A percentile compares a stretch with the other conserved stretches of the same genome.
These are phyloP conservation scores for Strix uralensis DNA, from an alignment of 2,113 vertebrate genomes.

Conservation along the genomic window DNA sequence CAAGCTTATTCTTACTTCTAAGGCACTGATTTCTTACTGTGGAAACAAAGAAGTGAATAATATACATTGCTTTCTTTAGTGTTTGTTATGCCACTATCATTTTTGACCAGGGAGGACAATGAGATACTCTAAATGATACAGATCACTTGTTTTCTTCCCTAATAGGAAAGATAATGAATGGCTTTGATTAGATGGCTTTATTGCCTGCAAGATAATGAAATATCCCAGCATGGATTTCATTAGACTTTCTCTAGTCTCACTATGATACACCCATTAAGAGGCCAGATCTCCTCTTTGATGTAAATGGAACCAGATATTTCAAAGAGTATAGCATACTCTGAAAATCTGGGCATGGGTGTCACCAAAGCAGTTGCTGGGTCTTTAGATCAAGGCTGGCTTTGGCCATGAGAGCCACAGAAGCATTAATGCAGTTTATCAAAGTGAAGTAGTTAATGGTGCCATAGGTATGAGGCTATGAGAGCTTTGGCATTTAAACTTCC, in stretches of 20 bases:
- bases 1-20: conserved; percentile 27
- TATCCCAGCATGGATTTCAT: conserved; percentile 62
- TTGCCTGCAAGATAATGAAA: conserved; percentile 56
- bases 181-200: conserved; percentile 51
- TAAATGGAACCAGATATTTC: background rate
- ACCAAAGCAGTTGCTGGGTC: background rate
- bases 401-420: background rate
- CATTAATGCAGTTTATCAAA: background rate
- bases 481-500: background rate
- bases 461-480: background rate
- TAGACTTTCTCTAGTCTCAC: conserved; percentile 17
- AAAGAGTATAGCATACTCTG: background rate
- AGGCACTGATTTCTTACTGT: conserved; percentile 14
- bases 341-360: background rate
- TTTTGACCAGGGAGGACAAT: conserved; percentile 40
- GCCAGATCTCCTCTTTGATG: background rate
- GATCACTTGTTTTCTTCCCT: conserved; percentile 41
- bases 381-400: background rate
- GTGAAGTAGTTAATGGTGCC: background rate
- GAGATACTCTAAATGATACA: conserved; percentile 35
- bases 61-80: conserved; percentile 11
- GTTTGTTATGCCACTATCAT: conserved; percentile 10
- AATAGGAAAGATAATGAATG: conserved; percentile 52
- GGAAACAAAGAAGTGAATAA: conserved; percentile 35
- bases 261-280: conserved; percentile 11